Evolutionary conservation across 2,888 invertebrate species (phyloP).

Genomic region (Troglohyphantes excavatus): DNA sequence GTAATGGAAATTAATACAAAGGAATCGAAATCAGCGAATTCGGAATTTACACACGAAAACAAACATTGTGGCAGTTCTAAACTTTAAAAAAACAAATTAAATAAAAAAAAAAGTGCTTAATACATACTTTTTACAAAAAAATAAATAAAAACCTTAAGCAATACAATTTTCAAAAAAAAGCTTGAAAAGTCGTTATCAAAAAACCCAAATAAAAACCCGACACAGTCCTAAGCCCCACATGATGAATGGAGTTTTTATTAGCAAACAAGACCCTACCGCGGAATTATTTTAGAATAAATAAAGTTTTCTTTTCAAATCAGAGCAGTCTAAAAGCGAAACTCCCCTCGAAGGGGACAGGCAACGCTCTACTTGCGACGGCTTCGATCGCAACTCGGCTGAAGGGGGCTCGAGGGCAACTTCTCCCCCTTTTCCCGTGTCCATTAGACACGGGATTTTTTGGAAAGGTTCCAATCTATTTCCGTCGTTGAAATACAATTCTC

Average conservation of each 20-base stretch:
- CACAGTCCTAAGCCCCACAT: background rate
- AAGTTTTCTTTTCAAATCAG: constrained; percentile 20
- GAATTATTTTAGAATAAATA: constrained; percentile 33
- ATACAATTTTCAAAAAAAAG: background rate
- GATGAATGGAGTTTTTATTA: background rate
- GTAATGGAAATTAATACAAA: too few species aligned
- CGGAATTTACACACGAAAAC: background rate
- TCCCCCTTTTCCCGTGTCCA: constrained; percentile 47
- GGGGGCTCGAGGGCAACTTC: constrained; percentile 21
- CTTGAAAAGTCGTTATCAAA: background rate
- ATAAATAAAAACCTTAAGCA: background rate
- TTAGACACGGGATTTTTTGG: constrained; percentile 49
- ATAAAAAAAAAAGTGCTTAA: background rate
- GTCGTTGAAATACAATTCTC: constrained; percentile 27
- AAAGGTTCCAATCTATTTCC: constrained; percentile 64
- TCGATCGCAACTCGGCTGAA: constrained; percentile 17
- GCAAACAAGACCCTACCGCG: background rate
- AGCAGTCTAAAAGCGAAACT: background rate
- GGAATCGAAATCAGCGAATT: background rate
- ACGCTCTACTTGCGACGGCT: constrained; percentile 20
- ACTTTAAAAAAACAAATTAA: background rate
- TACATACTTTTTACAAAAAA: background rate
- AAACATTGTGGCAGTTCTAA: background rate
- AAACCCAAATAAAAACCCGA: background rate
- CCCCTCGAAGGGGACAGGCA: constrained; percentile 1